A percentile compares a stretch with the other conserved stretches of the same genome.
Evolutionary conservation across 2,113 vertebrate genomes (phyloP).

Genomic region (Microcebus lehilahytsara): DNA sequence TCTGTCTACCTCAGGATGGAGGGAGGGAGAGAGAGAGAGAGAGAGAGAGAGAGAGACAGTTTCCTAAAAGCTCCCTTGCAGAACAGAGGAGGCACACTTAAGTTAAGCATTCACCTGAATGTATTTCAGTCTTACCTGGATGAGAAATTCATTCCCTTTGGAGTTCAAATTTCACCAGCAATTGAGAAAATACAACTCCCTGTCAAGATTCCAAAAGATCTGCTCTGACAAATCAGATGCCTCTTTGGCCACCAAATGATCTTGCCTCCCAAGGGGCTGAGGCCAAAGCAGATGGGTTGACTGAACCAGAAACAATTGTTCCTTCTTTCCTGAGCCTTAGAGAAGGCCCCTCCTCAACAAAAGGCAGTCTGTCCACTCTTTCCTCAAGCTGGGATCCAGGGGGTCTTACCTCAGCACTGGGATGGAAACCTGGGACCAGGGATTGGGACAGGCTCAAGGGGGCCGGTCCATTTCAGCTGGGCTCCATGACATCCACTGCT

Average conservation of each 20-base stretch:
- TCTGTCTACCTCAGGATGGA: background rate
- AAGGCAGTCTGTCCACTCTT: background rate
- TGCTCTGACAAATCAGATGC: background rate
- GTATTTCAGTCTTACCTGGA: background rate
- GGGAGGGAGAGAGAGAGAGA: too few relatives aligned
- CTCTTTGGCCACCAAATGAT: background rate
- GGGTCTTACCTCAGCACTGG: conserved; percentile 59
- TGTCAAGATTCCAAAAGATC: conserved; percentile 12
- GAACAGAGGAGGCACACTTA: background rate
- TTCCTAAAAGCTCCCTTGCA: background rate
- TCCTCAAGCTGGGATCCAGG: background rate
- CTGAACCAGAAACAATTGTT: background rate
- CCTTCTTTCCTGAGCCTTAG: background rate
- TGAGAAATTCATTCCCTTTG: background rate
- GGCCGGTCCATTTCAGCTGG: conserved; percentile 43
- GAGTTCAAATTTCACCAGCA: conserved; percentile 51
- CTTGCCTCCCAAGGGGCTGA: background rate
- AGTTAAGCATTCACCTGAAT: background rate
- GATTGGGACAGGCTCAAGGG: background rate
- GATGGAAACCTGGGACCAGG: background rate
- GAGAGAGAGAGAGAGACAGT: too few relatives aligned
- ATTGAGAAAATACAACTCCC: conserved; percentile 8
- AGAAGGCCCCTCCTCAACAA: background rate
- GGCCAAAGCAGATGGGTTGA: background rate
- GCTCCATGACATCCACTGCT: background rate